These are phyloP conservation scores for Rhingia rostrata DNA, from an alignment of 2,888 invertebrate species.

Conservation along the genomic window DNA sequence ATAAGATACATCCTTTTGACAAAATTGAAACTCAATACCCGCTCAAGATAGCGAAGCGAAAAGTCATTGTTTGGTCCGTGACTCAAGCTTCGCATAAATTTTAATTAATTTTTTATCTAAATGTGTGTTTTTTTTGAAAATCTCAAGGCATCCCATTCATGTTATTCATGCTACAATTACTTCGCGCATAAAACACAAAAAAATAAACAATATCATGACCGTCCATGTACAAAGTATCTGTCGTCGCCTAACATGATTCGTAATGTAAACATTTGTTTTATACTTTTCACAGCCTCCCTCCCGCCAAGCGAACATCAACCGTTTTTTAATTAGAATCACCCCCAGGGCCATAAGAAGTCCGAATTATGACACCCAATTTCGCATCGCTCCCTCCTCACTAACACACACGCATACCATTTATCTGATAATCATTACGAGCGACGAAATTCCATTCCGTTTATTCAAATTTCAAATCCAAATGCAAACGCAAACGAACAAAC, in stretches of 20 bases:
- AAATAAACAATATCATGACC: slow-evolving; percentile 3
- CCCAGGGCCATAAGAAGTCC: slow-evolving; percentile 28
- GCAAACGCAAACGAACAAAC: background rate
- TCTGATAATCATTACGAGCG: slow-evolving; percentile 23
- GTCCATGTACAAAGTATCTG: slow-evolving; percentile 31
- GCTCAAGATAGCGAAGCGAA: too few species aligned
- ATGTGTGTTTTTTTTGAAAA: too few species aligned
- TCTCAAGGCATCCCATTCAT: too few species aligned
- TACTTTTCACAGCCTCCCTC: background rate
- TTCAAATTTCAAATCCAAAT: slow-evolving; percentile 7
- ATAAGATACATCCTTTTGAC: too few species aligned
- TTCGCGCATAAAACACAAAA: slow-evolving; percentile 1
- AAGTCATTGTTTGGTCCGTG: too few species aligned
- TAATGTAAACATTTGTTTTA: slow-evolving; percentile 41
- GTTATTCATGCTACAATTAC: slow-evolving; percentile 11
- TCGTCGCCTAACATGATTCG: slow-evolving; percentile 34
- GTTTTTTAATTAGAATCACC: slow-evolving; percentile 41
- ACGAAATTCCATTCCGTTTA: slow-evolving; percentile 28
- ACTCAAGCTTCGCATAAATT: too few species aligned
- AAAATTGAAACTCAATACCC: too few species aligned
- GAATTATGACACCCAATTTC: slow-evolving; percentile 5
- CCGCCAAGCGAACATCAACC: background rate
- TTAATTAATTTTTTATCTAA: too few species aligned
- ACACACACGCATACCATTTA: background rate
- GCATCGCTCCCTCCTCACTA: background rate